Evolutionary conservation across 2,797 vertebrate genomes (phyloP).

Genomic region (Molossus molossus): DNA sequence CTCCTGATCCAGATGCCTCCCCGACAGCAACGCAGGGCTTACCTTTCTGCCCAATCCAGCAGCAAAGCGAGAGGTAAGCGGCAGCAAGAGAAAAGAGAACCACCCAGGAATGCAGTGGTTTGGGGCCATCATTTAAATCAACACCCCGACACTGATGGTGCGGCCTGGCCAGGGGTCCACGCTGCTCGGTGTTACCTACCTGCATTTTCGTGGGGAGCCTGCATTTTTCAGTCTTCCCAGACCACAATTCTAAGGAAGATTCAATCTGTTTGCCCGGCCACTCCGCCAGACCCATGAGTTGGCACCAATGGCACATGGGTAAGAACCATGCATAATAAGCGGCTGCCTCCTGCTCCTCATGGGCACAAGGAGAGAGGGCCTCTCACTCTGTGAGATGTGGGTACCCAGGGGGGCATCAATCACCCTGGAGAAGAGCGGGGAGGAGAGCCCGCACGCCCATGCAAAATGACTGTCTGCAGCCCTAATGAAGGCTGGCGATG

Average conservation of each 20-base stretch:
- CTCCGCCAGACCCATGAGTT: slow-evolving; percentile 48
- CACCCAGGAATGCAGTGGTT: not conserved
- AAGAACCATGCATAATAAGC: slow-evolving; percentile 21
- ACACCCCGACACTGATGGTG: not conserved
- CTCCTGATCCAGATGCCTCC: not conserved
- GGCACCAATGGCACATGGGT: not conserved
- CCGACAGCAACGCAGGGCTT: rapidly evolving
- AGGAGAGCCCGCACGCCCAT: slow-evolving; percentile 70
- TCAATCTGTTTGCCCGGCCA: slow-evolving; percentile 53
- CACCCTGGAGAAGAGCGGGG: slow-evolving; percentile 47
- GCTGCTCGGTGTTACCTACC: not conserved
- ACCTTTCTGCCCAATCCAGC: not conserved
- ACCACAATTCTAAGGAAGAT: slow-evolving; percentile 58
- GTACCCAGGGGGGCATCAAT: slow-evolving; percentile 70
- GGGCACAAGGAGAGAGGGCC: not conserved
- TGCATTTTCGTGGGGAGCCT: not conserved
- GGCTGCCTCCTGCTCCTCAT: not conserved
- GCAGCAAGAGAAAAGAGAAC: not conserved
- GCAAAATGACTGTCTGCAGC: slow-evolving; percentile 82
- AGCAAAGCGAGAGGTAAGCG: not conserved
- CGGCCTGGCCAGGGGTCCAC: not conserved
- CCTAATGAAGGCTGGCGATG: slow-evolving; percentile 83
- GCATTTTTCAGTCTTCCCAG: slow-evolving; percentile 65
- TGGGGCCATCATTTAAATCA: not conserved
- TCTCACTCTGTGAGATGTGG: slow-evolving; percentile 20